Base-by-base conservation (phyloP, 2,113 vertebrate species). In the Aythya baeri region DNA sequence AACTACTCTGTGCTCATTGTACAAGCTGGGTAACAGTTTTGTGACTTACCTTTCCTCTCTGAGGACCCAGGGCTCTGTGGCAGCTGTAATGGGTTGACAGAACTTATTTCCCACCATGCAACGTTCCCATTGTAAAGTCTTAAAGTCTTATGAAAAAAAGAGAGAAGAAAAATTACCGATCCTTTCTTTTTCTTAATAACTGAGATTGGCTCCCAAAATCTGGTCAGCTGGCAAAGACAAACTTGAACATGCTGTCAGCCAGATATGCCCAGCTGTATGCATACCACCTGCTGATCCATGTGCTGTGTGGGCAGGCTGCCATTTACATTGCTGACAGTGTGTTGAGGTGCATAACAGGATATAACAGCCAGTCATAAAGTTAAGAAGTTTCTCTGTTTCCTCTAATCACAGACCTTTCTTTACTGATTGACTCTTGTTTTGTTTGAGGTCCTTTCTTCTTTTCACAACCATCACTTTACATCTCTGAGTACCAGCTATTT, bases 311-410 rank as follows among this genome's bases (percentile, higher is more conserved):
- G 34, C 62, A 22, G 78, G 63, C 66, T 87, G 77, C 88, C 20
- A 1, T 44, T n/a, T 70, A 44, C 66, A 17, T 23, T 79, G 90
- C 54, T 0, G 1, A 4, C 23, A 0, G 20, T 4, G 58, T 65
- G 14, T 17, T 82, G 66, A 41, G 85, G 15, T 73, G 43, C n/a
- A 16, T 7, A 2, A 26, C 3, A 68, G 61, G 22, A 12, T 25
- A 34, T 5, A 75, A 62, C 46, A 67, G 38, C 49, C 81, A 93
- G 43, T 22, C 50, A 32, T 54, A 58, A 29, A 27, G 17, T 9
- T 10, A 71, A 78, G 59, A 52, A 82, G 50, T 50, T 29, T 81
- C 25, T 50, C 41, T 63, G 21, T 38, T 17, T 80, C 44, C 55
- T 65, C 26, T 14, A 20, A 31, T n/a, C 49, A 46, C 68, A 71